Evolutionary conservation across 1,140 invertebrate species (phyloP).

Genomic region (Papilio helenus): DNA sequence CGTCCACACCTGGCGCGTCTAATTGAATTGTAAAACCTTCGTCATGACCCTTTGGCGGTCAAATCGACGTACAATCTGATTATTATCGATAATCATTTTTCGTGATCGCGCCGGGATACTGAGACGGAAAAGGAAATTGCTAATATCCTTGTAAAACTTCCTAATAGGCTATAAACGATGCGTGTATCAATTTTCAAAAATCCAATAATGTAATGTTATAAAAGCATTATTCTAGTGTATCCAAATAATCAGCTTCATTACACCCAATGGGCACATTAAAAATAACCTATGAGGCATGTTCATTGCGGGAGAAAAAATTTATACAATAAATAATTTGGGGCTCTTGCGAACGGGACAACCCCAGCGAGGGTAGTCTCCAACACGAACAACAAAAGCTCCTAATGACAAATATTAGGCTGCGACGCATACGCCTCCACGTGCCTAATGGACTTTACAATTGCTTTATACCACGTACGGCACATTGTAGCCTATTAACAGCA

Average conservation of each 20-base stretch:
- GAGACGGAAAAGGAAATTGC: slow-evolving; percentile 53
- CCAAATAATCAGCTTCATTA: slow-evolving; percentile 51
- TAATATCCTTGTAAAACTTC: slow-evolving; percentile 48
- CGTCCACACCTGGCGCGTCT: slow-evolving; percentile 74
- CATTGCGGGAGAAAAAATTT: slow-evolving; percentile 63
- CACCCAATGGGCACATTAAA: slow-evolving; percentile 71
- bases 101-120: slow-evolving; percentile 62
- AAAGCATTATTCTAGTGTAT: slow-evolving; percentile 48
- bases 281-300: slow-evolving; percentile 63
- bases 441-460: slow-evolving; percentile 77
- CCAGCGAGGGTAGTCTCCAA: slow-evolving; percentile 61
- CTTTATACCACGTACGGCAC: slow-evolving; percentile 57
- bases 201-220: slow-evolving; percentile 44
- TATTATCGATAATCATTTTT: slow-evolving; percentile 74
- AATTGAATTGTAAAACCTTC: slow-evolving; percentile 82
- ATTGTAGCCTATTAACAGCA: slow-evolving; percentile 59
- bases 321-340: slow-evolving; percentile 71
- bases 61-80: slow-evolving; percentile 69
- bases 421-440: slow-evolving; percentile 57
- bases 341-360: slow-evolving; percentile 59
- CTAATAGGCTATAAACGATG: slow-evolving; percentile 31
- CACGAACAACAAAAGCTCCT: slow-evolving; percentile 69
- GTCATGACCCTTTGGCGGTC: slow-evolving; percentile 74
- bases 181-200: slow-evolving; percentile 38
- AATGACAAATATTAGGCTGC: slow-evolving; percentile 76